Evolutionary conservation across 2,888 invertebrate genomes (phyloP).

Genomic region (Ptilodon capucinus): DNA sequence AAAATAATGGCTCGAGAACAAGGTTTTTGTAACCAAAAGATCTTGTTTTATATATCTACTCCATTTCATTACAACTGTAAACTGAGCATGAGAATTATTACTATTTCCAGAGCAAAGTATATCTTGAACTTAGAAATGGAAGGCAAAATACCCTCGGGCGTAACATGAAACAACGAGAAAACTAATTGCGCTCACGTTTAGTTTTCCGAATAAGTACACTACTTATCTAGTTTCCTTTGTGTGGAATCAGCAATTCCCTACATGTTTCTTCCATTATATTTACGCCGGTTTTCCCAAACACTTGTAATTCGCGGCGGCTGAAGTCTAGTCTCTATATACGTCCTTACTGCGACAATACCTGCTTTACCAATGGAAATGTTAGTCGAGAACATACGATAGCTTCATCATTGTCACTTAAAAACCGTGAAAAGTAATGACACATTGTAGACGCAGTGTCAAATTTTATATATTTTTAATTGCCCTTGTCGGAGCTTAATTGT

Average conservation of each 20-base stretch:
- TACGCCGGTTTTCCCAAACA: conserved; percentile 9
- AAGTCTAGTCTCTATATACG: conserved; percentile 10
- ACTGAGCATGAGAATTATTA: too few species aligned
- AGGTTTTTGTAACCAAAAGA: too few species aligned
- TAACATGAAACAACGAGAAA: conserved; percentile 6
- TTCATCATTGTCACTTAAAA: conserved; percentile 2
- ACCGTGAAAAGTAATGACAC: conserved; percentile 18
- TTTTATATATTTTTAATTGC: conserved; percentile 26
- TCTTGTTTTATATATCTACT: too few species aligned
- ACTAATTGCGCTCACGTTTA: conserved; percentile 20
- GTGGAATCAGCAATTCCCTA: conserved; percentile 3
- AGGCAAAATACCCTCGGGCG: background rate
- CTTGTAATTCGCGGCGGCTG: conserved; percentile 14
- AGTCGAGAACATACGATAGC: conserved; percentile 16
- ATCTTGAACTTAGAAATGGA: background rate
- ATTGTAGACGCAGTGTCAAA: conserved; percentile 11
- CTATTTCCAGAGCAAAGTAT: background rate
- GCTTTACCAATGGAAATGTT: conserved; percentile 8
- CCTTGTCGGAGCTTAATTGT: conserved; percentile 11
- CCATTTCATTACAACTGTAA: too few species aligned
- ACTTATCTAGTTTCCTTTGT: conserved; percentile 10
- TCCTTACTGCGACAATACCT: conserved; percentile 5
- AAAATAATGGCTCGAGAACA: too few species aligned
- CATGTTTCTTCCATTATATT: conserved; percentile 6
- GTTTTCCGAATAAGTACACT: conserved; percentile 15